Conservation (phyloP, 2,888 invertebrate genomes). For the Polia nebulosa region DNA sequence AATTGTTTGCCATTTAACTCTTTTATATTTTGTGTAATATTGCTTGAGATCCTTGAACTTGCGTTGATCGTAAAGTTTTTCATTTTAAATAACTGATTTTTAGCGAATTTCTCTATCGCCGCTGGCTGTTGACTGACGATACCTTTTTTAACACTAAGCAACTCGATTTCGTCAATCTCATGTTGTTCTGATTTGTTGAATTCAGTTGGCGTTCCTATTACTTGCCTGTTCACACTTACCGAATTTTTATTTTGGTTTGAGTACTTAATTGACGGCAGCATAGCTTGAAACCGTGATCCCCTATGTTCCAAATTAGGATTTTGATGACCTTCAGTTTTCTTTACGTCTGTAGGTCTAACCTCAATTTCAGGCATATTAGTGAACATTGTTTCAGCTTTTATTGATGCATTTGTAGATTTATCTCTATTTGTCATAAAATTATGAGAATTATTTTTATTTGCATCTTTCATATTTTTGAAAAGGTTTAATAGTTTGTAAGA, state of each 20-base stretch:
- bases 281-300: slow-evolving; percentile 5
- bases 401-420: slow-evolving; percentile 7
- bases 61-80: slow-evolving; percentile 15
- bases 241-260: slow-evolving; percentile 14
- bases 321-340: slow-evolving; percentile 9
- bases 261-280: slow-evolving; percentile 33
- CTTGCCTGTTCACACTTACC: background rate
- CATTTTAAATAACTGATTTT: slow-evolving; percentile 21
- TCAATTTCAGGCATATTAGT: slow-evolving; percentile 1
- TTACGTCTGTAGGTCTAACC: slow-evolving; percentile 1
- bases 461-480: slow-evolving; percentile 16
- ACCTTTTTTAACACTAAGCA: slow-evolving; percentile 20
- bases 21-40: background rate
- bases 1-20: background rate
- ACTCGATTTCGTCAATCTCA: background rate
- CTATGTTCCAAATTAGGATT: background rate
- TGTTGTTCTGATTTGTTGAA: slow-evolving; percentile 11
- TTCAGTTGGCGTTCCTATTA: background rate
- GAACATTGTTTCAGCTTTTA: slow-evolving; percentile 1
- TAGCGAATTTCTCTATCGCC: slow-evolving; percentile 14
- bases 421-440: background rate
- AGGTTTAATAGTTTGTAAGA: background rate
- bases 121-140: slow-evolving; percentile 6
- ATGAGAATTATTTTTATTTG: slow-evolving; percentile 4
- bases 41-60: background rate